These are phyloP conservation scores for Bombyx mandarina DNA, from an alignment of 1,140 invertebrate species.

Conservation along the genomic window DNA sequence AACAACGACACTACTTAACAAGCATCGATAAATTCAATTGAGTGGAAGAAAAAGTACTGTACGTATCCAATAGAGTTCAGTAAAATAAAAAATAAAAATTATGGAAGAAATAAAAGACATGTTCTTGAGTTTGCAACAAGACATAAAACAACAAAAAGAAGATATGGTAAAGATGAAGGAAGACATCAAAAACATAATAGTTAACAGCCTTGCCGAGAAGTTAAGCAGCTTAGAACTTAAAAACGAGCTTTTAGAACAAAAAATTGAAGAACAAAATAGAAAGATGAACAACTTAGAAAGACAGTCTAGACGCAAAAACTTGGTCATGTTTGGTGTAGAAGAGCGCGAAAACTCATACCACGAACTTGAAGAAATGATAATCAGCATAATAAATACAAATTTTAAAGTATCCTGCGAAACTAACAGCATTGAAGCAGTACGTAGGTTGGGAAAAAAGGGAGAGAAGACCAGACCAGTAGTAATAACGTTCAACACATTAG, in stretches of 20 bases:
- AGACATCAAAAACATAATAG: slow-evolving; percentile 25
- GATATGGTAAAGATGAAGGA: slow-evolving; percentile 28
- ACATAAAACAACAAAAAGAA: slow-evolving; percentile 24
- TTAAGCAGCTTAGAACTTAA: slow-evolving; percentile 22
- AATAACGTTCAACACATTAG: no score
- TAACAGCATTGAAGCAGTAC: no score
- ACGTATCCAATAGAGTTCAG: no score
- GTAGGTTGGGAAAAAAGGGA: background rate
- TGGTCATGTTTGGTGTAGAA: background rate
- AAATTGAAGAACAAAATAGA: slow-evolving; percentile 13
- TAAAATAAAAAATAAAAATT: background rate
- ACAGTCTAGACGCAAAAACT: background rate
- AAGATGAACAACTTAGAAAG: background rate
- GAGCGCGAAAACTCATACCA: background rate
- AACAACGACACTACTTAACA: no score
- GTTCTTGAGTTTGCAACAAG: slow-evolving; percentile 19
- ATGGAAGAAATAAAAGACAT: slow-evolving; percentile 27
- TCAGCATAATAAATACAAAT: no score
- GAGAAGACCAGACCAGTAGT: background rate
- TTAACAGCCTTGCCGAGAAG: slow-evolving; percentile 18
- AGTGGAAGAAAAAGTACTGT: no score
- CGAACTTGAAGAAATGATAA: no score
- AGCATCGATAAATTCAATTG: no score
- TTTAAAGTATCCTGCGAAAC: no score
- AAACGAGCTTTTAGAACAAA: slow-evolving; percentile 23